Evolutionary conservation across 2,113 vertebrate species (phyloP), one percentile per base, ranked within the genome.

Genomic region (Notarius lentiginosus): DNA sequence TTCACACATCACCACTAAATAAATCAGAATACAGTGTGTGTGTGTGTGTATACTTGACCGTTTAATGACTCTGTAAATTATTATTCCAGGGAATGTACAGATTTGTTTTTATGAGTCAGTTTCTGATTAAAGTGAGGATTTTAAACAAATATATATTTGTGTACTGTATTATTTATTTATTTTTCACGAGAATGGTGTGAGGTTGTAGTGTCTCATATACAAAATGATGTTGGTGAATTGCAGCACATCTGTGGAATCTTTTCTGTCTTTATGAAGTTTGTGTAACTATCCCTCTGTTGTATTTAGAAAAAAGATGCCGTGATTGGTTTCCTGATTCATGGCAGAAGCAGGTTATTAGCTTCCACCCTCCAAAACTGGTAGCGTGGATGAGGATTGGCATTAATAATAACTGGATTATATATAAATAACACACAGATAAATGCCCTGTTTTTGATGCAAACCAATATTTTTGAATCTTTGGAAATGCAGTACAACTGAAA

Each of bases 71-170:
- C 60, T 73, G 41, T 73, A 17, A 63, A 63, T 30, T 1, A 61
- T 73, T 58, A 17, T 86, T 30, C 66, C 30, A 58, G 56, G 41
- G 18, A 82, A 72, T 86, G n/a, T 86, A 79, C n/a, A 65, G 30
- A 30, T 30, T 30, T 72, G 6, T 86, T 84, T 81, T 82, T 55
- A 65, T 87, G 82, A 85, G 20, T 41, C 6, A 68, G 12, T 47
- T 73, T 65, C 81, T 81, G 56, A 66, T 20, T 76, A 77, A 79
- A 76, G 17, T 82, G 11, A 22, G 2, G 6, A 41, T 70, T 88
- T 66, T 82, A 66, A 82, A 65, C 60, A 15, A n/a, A 27, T 83
- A 9, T 83, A 9, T 41, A 41, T 53, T 27, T 66, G 55, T 53
- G 24, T 53, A 41, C 58, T 79, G 10, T 70, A 9, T 77, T 4